Evolutionary conservation across 2,888 invertebrate species (phyloP), one percentile per base, ranked within the genome.

Genomic region (Hirtodrosophila cameraria): DNA sequence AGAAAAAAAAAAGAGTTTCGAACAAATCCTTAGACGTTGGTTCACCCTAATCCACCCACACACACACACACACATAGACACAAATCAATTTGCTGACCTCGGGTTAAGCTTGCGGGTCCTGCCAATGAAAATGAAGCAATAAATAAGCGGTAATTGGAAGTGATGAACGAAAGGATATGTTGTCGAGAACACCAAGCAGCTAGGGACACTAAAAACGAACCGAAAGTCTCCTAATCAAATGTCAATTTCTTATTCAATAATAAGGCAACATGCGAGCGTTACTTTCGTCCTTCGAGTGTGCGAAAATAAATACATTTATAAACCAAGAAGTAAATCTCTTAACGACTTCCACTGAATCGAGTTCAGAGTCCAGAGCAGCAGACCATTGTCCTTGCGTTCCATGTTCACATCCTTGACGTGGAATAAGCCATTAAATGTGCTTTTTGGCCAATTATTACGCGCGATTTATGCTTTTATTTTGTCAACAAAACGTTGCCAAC

Each of bases 381-480:
- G 8, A 18, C 9, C 48, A 48, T 23, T 67, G 59, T 67, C 69
- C 50, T 33, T 50, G 45, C 30, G 2, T n/a, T n/a, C 13, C 16
- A 72, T 33, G 49, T 50, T 31, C 77, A 60, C 41, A 50, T 77
- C 78, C 75, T 77, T 76, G 60, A 35, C 28, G 46, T 52, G 18
- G 65, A 58, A 60, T 70, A 80, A 76, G 86, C 86, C 77, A 81
- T 83, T 81, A 80, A 80, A 77, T 81, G 86, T 81, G 72, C 74
- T 77, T 73, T 86, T 86, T 66, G 77, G 78, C 85, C 82, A 82
- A 82, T 82, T 82, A 82, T 82, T 81, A 77, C 82, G 82, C 82
- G 82, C 82, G 86, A 82, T 84, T 82, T 82, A 86, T 82, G 86
- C 84, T 76, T 80, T 86, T 82, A 86, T 82, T 83, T 85, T 61